Evolutionary conservation across 2,797 vertebrate species (phyloP).

Genomic region (Xenops minutus): DNA sequence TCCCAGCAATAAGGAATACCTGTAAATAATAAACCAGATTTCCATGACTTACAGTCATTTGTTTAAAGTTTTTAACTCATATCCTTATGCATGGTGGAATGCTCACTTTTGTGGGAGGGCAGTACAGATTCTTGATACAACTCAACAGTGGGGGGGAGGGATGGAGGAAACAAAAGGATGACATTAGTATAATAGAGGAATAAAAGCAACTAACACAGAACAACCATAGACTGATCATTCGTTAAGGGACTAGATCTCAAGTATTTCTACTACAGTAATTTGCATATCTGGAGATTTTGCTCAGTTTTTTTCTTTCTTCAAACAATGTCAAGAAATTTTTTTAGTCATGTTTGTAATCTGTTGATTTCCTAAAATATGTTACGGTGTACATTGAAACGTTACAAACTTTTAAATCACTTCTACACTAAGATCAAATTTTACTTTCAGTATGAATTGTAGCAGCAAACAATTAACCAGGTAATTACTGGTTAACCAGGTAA

Average conservation of each 20-base stretch:
- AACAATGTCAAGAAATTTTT: background rate
- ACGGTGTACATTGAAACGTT: background rate
- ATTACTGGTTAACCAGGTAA: background rate
- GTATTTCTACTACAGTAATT: background rate
- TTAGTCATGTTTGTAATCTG: background rate
- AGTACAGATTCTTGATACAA: background rate
- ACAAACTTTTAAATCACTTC: background rate
- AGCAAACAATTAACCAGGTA: background rate
- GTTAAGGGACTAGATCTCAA: background rate
- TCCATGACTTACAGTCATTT: background rate
- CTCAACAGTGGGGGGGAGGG: fast-evolving
- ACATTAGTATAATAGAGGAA: background rate
- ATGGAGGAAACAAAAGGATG: background rate
- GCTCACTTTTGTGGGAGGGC: background rate
- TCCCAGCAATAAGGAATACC: background rate
- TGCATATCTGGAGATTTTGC: background rate
- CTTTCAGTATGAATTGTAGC: background rate
- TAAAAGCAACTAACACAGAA: background rate
- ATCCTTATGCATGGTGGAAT: background rate
- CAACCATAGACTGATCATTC: background rate
- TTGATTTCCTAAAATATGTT: background rate
- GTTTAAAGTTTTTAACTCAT: background rate
- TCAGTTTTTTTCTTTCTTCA: background rate
- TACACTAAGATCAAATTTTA: background rate
- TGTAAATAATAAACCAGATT: background rate